Evolutionary conservation across 2,113 vertebrate genomes (phyloP).

Genomic region (Carlito syrichta): DNA sequence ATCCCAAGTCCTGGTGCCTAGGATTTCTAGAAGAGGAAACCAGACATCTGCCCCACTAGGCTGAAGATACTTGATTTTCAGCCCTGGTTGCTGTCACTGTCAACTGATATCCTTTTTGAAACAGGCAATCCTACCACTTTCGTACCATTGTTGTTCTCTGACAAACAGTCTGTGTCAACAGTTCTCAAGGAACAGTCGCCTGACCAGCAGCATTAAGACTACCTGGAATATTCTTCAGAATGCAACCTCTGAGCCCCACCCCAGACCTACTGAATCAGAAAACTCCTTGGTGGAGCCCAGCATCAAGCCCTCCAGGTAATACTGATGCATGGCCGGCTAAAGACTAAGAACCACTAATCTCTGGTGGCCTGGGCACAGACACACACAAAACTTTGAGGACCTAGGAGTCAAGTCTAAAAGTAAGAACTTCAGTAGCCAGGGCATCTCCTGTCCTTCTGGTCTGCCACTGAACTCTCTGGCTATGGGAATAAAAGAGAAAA

Average conservation of each 20-base stretch:
- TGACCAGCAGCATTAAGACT: background rate
- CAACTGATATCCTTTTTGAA: background rate
- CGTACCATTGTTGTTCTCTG: background rate
- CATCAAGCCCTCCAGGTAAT: background rate
- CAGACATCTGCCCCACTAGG: background rate
- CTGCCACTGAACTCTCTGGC: background rate
- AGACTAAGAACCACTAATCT: background rate
- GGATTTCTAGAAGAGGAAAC: background rate
- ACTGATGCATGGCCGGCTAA: background rate
- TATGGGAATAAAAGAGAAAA: background rate
- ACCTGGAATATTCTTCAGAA: background rate
- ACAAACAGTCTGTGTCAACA: background rate
- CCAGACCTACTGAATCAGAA: background rate
- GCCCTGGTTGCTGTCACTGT: background rate
- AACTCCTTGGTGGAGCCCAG: background rate
- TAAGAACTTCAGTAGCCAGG: background rate
- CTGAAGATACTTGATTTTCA: background rate
- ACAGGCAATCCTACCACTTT: background rate
- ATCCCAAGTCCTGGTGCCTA: background rate
- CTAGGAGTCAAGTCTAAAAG: background rate
- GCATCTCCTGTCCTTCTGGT: background rate
- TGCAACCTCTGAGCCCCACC: background rate
- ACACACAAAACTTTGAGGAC: background rate
- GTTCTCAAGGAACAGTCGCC: accelerated
- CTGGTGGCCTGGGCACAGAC: background rate